Evolutionary conservation across 2,888 invertebrate species (phyloP).

Genomic region (Synanthedon vespiformis): DNA sequence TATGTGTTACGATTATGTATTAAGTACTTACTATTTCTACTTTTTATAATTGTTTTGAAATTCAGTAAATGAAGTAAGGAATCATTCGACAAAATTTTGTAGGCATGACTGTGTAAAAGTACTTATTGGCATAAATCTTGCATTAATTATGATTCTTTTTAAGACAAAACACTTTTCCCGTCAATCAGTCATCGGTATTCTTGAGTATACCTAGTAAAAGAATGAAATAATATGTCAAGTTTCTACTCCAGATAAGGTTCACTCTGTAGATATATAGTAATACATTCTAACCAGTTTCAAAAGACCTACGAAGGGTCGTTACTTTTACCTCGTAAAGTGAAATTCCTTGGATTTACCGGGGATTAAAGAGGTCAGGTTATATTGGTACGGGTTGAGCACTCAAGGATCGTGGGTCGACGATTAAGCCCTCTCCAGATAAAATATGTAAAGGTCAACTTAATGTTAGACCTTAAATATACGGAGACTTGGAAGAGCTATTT

Average conservation of each 20-base stretch:
- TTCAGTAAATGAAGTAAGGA: too few relatives aligned
- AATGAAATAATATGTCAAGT: conserved; percentile 29
- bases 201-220: not conserved
- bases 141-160: too few relatives aligned
- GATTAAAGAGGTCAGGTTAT: conserved; percentile 31
- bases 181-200: not conserved
- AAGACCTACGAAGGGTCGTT: conserved; percentile 37
- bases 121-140: too few relatives aligned
- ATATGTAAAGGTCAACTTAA: conserved; percentile 62
- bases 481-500: conserved; percentile 39
- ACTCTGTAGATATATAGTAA: conserved; percentile 44
- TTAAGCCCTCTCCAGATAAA: conserved; percentile 62
- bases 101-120: too few relatives aligned
- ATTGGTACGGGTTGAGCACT: conserved; percentile 44
- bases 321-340: conserved; percentile 29
- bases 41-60: too few relatives aligned
- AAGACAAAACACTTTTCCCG: not conserved
- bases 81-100: too few relatives aligned
- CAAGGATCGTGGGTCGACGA: conserved; percentile 55
- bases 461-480: conserved; percentile 29
- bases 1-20: too few relatives aligned
- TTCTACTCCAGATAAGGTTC: conserved; percentile 44
- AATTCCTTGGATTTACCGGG: conserved; percentile 19
- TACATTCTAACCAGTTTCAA: conserved; percentile 32
- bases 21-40: too few relatives aligned